These are phyloP conservation scores for Drosophila mauritiana DNA, from an alignment of 1,140 invertebrate genomes.

Conservation along the genomic window DNA sequence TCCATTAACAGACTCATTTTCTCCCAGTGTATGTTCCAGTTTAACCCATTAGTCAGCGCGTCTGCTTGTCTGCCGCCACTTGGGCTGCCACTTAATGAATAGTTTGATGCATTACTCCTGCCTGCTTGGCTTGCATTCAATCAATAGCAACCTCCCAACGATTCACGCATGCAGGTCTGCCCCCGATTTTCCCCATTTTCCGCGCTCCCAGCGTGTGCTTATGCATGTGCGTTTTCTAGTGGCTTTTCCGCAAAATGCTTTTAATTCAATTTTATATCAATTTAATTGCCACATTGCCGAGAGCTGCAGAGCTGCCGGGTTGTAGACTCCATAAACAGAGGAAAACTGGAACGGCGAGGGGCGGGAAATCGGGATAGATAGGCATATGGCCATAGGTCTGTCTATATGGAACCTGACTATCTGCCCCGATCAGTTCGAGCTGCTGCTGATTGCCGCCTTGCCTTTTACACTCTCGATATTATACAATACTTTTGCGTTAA, in stretches of 20 bases:
- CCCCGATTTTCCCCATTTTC: not conserved
- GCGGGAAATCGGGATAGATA: constrained; percentile 25
- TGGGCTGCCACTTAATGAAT: constrained; percentile 78
- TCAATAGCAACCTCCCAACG: constrained; percentile 53
- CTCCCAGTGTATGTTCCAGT: constrained; percentile 41
- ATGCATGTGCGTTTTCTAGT: constrained; percentile 56
- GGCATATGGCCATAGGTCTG: constrained; percentile 47
- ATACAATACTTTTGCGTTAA: constrained; percentile 75
- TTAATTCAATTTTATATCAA: constrained; percentile 82
- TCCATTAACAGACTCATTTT: not conserved
- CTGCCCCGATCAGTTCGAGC: constrained; percentile 70
- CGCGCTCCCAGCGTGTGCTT: not conserved
- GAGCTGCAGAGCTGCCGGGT: constrained; percentile 13
- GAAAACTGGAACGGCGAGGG: not conserved
- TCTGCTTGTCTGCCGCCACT: constrained; percentile 69
- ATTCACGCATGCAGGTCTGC: not conserved
- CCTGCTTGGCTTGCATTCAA: constrained; percentile 65
- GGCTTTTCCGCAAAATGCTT: constrained; percentile 81
- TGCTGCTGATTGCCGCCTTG: constrained; percentile 58
- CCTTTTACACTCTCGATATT: constrained; percentile 51
- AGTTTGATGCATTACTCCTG: constrained; percentile 77
- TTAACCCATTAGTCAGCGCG: constrained; percentile 65
- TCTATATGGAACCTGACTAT: constrained; percentile 55
- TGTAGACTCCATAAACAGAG: not conserved
- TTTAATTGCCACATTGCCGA: constrained; percentile 79